Percentiles rank a stretch among this genome's conserved stretches.
Conservation (phyloP, 2,797 vertebrate species). For the Megalops cyprinoides region DNA sequence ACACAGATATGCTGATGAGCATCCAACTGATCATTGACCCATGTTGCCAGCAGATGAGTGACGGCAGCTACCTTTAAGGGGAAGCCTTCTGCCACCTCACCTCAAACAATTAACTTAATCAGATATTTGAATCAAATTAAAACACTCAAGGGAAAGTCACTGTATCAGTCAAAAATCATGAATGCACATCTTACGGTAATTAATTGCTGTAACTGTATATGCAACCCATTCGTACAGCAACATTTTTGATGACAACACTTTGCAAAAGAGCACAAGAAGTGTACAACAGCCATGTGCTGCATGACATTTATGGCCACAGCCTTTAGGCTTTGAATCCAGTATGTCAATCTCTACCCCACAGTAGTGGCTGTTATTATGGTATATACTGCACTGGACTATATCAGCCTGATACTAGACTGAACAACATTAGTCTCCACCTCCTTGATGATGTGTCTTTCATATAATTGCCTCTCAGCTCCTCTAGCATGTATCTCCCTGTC, state of each 20-base stretch:
- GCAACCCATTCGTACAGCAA: neutral
- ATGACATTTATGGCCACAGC: neutral
- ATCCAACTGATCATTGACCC: constrained; percentile 79
- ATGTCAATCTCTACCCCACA: neutral
- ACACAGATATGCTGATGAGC: constrained; percentile 85
- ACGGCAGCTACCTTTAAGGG: constrained; percentile 79
- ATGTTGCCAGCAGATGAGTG: constrained; percentile 82
- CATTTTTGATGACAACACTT: neutral
- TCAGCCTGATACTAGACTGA: neutral
- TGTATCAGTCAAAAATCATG: neutral
- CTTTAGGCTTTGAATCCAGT: neutral
- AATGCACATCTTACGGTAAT: neutral
- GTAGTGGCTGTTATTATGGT: neutral
- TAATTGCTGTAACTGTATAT: neutral
- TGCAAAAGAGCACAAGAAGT: neutral
- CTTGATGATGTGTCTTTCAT: neutral
- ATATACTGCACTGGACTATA: neutral
- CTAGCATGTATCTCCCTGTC: neutral
- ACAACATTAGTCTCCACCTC: neutral
- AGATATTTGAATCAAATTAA: neutral
- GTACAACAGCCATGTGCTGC: neutral
- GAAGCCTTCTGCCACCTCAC: constrained; percentile 77
- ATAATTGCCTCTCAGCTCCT: neutral
- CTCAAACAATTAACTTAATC: constrained; percentile 71
- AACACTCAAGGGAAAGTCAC: neutral